Conservation (phyloP, 2,797 vertebrate genomes). For the Myripristis murdjan region DNA sequence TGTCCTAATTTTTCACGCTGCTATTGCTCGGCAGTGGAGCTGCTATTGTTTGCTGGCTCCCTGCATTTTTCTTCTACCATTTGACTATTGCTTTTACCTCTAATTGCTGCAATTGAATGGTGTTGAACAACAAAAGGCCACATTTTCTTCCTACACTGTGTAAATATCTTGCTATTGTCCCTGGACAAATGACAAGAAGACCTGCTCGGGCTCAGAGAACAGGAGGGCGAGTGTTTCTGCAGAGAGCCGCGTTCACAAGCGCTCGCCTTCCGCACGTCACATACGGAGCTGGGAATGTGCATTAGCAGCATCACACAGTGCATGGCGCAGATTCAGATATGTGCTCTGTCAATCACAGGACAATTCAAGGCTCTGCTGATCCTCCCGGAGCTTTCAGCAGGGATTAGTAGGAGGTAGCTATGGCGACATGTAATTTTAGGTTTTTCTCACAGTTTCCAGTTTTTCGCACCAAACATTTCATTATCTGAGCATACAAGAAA, state of each 20-base stretch:
- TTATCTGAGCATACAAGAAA: constrained; percentile 63
- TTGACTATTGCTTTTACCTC: constrained; percentile 25
- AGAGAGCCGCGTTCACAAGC: constrained; percentile 2
- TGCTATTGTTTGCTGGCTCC: constrained; percentile 19
- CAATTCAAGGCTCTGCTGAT: constrained; percentile 42
- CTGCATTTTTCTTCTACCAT: constrained; percentile 26
- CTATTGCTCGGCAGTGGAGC: background rate
- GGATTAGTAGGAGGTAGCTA: constrained; percentile 78
- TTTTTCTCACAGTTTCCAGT: constrained; percentile 69
- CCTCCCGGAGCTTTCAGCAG: constrained; percentile 67
- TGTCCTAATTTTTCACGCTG: background rate
- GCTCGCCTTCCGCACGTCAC: constrained; percentile 17
- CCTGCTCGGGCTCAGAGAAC: constrained; percentile 7
- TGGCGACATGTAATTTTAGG: constrained; percentile 82
- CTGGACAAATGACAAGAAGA: constrained; percentile 42
- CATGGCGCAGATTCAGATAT: constrained; percentile 33
- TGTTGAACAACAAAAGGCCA: constrained; percentile 45
- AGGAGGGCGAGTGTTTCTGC: background rate
- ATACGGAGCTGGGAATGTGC: constrained; percentile 1
- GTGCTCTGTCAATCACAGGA: constrained; percentile 67
- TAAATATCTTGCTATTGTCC: constrained; percentile 48
- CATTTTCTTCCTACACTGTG: constrained; percentile 27
- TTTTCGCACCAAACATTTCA: constrained; percentile 65
- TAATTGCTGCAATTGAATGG: constrained; percentile 44
- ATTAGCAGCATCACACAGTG: constrained; percentile 20